These are phyloP conservation scores for Fissipunctia ypsillon DNA, from an alignment of 2,888 invertebrate genomes.

Conservation along the genomic window DNA sequence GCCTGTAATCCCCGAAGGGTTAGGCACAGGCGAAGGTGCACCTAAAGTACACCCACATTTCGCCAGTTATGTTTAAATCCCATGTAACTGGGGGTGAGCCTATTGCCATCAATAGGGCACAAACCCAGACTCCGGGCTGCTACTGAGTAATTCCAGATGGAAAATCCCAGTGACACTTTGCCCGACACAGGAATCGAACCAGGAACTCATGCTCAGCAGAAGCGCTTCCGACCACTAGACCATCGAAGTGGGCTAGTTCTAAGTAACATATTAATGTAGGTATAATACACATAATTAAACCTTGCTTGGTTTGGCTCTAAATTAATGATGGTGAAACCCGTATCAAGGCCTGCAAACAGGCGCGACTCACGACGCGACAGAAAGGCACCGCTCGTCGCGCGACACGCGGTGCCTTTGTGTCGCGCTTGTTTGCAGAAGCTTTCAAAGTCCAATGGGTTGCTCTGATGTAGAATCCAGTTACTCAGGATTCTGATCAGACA, in stretches of 20 bases:
- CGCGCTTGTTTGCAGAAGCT: too few relatives aligned
- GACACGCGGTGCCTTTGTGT: too few relatives aligned
- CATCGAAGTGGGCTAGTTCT: too few relatives aligned
- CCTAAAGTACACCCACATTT: background rate
- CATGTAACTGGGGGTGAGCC: background rate
- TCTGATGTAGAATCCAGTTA: too few relatives aligned
- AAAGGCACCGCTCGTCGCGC: too few relatives aligned
- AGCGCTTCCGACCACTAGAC: background rate
- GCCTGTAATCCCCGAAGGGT: background rate
- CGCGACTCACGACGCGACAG: too few relatives aligned
- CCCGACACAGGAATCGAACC: background rate
- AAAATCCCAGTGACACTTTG: background rate
- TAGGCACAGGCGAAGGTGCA: background rate
- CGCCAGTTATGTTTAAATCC: background rate
- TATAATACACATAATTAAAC: background rate
- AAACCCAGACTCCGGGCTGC: too few relatives aligned
- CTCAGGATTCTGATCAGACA: too few relatives aligned
- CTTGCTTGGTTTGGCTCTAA: background rate
- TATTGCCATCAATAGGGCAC: background rate
- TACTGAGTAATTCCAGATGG: too few relatives aligned
- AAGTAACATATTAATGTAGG: background rate
- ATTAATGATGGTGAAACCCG: background rate
- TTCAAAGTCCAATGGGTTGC: too few relatives aligned
- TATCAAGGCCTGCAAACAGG: too few relatives aligned
- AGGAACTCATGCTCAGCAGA: background rate